These are phyloP conservation scores for Tarsius wallacei DNA, from an alignment of 2,797 vertebrate species.

Conservation along the genomic window DNA sequence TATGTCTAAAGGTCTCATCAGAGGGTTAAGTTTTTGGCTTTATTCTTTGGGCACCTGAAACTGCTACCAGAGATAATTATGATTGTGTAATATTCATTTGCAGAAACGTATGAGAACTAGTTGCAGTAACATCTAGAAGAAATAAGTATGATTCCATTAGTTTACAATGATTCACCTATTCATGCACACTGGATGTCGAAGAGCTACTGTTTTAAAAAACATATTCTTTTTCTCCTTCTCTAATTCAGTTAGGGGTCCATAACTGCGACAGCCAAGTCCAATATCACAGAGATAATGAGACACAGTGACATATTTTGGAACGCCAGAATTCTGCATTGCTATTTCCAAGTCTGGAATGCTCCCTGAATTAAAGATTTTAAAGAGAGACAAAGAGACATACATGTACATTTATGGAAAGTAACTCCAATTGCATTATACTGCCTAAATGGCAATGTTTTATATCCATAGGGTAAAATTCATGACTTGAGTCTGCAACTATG, in stretches of 20 bases:
- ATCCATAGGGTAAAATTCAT: neutral
- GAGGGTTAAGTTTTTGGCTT: slow-evolving; percentile 33
- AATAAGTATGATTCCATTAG: slow-evolving; percentile 33
- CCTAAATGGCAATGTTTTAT: neutral
- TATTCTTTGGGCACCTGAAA: slow-evolving; percentile 53
- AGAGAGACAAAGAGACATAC: neutral
- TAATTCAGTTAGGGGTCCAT: neutral
- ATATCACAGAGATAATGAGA: neutral
- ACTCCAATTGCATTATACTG: neutral
- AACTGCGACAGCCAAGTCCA: neutral
- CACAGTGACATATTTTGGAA: neutral
- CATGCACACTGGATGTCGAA: neutral
- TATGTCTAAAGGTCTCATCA: slow-evolving; percentile 64
- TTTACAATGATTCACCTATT: slow-evolving; percentile 65
- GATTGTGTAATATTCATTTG: slow-evolving; percentile 71
- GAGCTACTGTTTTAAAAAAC: neutral
- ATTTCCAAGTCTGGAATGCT: neutral
- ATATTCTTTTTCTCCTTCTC: neutral
- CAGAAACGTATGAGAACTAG: slow-evolving; percentile 35
- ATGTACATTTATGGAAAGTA: neutral
- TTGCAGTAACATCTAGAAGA: slow-evolving; percentile 59
- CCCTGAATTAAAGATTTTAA: slow-evolving; percentile 51
- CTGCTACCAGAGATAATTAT: slow-evolving; percentile 21
- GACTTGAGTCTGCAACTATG: neutral
- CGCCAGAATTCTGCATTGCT: neutral